phyloP scores from a whole-genome alignment of 2,797 vertebrate species.

The Perodicticus potto region DNA sequence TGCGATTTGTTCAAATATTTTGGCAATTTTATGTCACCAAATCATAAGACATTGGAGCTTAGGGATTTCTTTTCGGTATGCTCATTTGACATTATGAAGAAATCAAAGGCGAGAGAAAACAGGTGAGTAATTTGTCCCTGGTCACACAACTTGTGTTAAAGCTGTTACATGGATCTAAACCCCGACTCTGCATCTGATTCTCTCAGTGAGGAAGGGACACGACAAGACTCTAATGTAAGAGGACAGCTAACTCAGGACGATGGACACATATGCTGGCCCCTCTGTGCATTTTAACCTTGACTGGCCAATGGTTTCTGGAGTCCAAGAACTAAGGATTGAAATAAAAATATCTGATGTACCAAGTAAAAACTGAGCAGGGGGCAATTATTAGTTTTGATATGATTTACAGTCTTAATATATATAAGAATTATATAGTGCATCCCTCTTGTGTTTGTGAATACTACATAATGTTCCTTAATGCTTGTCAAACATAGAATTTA shows the following conservation, averaged over 20 bases:
- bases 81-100: conserved; percentile 40
- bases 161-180: neutral
- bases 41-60: neutral
- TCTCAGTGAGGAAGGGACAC: neutral
- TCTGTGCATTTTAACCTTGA: neutral
- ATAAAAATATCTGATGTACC: conserved; percentile 18
- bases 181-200: neutral
- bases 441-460: neutral
- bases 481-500: conserved; percentile 57
- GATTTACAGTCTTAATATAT: conserved; percentile 13
- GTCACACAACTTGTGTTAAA: neutral
- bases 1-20: neutral
- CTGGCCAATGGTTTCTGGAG: neutral
- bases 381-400: conserved; percentile 21
- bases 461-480: conserved; percentile 31
- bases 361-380: neutral
- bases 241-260: neutral
- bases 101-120: neutral
- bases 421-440: neutral
- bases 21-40: neutral
- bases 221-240: neutral
- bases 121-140: neutral
- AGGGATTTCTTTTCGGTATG: neutral
- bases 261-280: rapidly evolving
- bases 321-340: neutral